Base-by-base conservation (phyloP, 2,888 invertebrate species). In the Strigamia crassipes region DNA sequence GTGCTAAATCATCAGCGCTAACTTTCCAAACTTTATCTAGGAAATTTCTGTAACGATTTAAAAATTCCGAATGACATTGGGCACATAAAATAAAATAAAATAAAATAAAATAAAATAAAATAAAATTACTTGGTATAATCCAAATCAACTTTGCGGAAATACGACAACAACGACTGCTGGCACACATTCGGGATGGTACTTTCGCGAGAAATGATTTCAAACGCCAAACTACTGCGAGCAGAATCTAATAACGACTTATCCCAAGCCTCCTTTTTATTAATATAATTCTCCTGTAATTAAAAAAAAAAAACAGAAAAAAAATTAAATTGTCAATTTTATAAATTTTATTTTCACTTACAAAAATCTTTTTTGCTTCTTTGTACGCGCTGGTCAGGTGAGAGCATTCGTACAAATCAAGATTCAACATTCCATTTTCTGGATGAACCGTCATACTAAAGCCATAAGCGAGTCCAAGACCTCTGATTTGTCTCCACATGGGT, bases 401-500 rank as follows among this genome's bases (percentile, higher is more conserved):
- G 56, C 96, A 93, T 85, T 92, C 91, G 86, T 92, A 92, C 79
- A 96, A 91, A 0, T 91, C 89, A 86, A 96, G 91, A 85, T 92
- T 91, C 61, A 96, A 87, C 31, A 93, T 88, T 2, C 93, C 94
- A 88, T 94, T 92, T 86, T 92, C 90, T 5, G 90, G 90, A 84
- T 91, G 89, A 34, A 92, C 82, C 81, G 89, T 89, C 85, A 94
- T 91, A 83, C 87, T 87, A 85, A 90, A 96, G 81, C 92, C 91
- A 88, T 97, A 97, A 0, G 96, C 92, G 81, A 94, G 91, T 0
- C 96, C 96, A 86, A 92, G 92, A 56, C 96, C 96, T 85, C 97
- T 91, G 84, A 97, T 93, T 87, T 93, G 91, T 81, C 92, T 91
- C 94, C 95, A 96, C 92, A 96, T 92, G 34, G 96, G 95, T 80